Base-by-base conservation (phyloP, 2,888 invertebrate genomes). In the Augiades crinisus region DNA sequence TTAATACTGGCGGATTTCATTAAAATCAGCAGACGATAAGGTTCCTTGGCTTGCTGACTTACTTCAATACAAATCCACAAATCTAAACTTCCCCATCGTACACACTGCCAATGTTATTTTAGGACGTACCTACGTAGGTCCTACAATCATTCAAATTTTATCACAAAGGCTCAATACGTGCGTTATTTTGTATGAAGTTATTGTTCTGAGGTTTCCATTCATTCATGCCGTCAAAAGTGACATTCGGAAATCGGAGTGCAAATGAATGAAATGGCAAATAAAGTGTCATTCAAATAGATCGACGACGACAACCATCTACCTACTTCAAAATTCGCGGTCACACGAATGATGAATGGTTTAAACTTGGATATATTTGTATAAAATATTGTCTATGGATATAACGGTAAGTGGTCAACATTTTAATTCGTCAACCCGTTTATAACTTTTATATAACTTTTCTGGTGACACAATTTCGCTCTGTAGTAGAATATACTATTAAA, bases 161-260 rank as follows among this genome's bases (percentile, higher is more conserved):
- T 16, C 6, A 30, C 19, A 43, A 19, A 30, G 12, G 10, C 30
- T 22, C 5, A 12, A 13, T 13, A 38, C 3, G 12, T 31, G 5
- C 1, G 8, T 21, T 4, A 21, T 31, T 41, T 41, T 16, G 30
- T 33, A 4, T 5, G 12, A 37, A 19, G 2, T 14, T 8, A 22
- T 16, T 10, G n/a, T n/a, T n/a, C n/a, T n/a, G n/a, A n/a, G n/a
- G n/a, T n/a, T n/a, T n/a, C n/a, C 21, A 34, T 22, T 45, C 44
- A 34, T 34, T 45, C 1, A 41, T 10, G 7, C 14, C 13, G 40
- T 40, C 40, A 40, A 44, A 44, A 21, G 19, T 31, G 44, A 34
- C 33, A 13, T 21, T n/a, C n/a, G n/a, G n/a, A n/a, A 3, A 13
- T 33, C 43, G 31, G 5, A 17, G 30, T 41, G 41, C 17, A 27